These are phyloP conservation scores for Schrankia costaestrigalis DNA, from an alignment of 2,888 invertebrate species.

Conservation along the genomic window DNA sequence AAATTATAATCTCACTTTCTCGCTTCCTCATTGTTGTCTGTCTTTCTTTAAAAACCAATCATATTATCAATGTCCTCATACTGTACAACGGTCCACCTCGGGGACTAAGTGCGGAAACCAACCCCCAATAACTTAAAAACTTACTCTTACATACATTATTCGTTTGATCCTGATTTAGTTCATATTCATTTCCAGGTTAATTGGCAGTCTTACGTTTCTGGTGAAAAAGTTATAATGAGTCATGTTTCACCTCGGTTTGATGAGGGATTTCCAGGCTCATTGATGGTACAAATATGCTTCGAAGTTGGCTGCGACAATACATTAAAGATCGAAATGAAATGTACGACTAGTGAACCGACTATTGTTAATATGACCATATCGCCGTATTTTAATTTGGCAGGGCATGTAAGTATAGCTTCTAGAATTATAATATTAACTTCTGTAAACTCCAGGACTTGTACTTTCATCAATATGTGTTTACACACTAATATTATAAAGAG, in stretches of 20 bases:
- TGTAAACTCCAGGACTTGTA: background rate
- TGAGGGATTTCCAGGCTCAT: conserved; percentile 94
- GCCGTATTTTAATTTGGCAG: conserved; percentile 95
- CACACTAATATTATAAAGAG: too few relatives aligned
- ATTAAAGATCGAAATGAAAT: conserved; percentile 87
- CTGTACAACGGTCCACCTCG: too few relatives aligned
- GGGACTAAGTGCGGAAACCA: too few relatives aligned
- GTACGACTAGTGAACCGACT: conserved; percentile 88
- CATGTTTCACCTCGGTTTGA: conserved; percentile 89
- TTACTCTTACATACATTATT: too few relatives aligned
- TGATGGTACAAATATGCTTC: conserved; percentile 86
- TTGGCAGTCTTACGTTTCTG: conserved; percentile 84
- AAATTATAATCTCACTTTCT: too few relatives aligned
- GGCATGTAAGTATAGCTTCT: conserved; percentile 85
- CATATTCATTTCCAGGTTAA: conserved; percentile 68
- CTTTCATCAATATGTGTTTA: too few relatives aligned
- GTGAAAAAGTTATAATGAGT: conserved; percentile 84
- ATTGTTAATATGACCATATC: conserved; percentile 93
- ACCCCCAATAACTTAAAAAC: too few relatives aligned
- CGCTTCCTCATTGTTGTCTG: too few relatives aligned
- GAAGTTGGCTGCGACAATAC: conserved; percentile 87
- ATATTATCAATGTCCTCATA: too few relatives aligned
- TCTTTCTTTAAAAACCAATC: too few relatives aligned
- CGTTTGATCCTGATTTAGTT: too few relatives aligned
- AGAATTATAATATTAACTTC: background rate